A percentile compares a stretch with the other conserved stretches of the same genome.
These are phyloP conservation scores for Leptonema lineaticorne DNA, from an alignment of 1,140 invertebrate species.

Conservation along the genomic window DNA sequence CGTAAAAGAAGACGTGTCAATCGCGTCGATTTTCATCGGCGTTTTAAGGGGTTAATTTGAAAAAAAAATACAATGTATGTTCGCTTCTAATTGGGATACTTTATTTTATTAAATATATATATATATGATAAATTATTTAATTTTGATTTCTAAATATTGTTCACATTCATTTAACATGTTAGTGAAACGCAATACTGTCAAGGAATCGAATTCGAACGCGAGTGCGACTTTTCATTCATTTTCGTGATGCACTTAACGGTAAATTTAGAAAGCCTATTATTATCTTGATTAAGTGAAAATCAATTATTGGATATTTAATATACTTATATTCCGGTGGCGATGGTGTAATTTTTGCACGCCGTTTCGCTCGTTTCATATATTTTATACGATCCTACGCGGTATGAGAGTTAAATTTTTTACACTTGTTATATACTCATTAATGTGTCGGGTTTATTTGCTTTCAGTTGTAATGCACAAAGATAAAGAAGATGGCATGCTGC, in stretches of 20 bases:
- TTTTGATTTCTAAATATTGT: too few species aligned
- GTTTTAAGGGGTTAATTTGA: too few species aligned
- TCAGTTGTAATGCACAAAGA: slow-evolving; percentile 91
- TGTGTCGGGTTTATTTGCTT: slow-evolving; percentile 54
- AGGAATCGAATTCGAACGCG: too few species aligned
- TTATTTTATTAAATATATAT: too few species aligned
- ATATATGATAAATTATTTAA: too few species aligned
- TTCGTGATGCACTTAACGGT: slow-evolving; percentile 23
- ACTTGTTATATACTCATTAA: slow-evolving; percentile 3
- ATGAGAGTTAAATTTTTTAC: neutral
- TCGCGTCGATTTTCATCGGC: neutral
- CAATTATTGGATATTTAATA: slow-evolving; percentile 6
- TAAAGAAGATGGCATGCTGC: slow-evolving; percentile 72
- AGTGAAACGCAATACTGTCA: too few species aligned
- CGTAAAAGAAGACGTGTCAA: neutral
- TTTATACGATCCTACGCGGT: neutral
- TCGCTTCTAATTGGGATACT: too few species aligned
- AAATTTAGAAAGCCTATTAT: too few species aligned
- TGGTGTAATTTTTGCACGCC: slow-evolving; percentile 6
- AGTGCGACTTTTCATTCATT: too few species aligned
- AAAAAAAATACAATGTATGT: too few species aligned
- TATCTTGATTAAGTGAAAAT: slow-evolving; percentile 18
- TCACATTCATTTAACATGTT: too few species aligned
- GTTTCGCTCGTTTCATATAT: neutral
- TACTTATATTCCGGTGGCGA: neutral